These are phyloP conservation scores for Ambastaia sidthimunki DNA, from an alignment of 2,797 vertebrate species.

Conservation along the genomic window DNA sequence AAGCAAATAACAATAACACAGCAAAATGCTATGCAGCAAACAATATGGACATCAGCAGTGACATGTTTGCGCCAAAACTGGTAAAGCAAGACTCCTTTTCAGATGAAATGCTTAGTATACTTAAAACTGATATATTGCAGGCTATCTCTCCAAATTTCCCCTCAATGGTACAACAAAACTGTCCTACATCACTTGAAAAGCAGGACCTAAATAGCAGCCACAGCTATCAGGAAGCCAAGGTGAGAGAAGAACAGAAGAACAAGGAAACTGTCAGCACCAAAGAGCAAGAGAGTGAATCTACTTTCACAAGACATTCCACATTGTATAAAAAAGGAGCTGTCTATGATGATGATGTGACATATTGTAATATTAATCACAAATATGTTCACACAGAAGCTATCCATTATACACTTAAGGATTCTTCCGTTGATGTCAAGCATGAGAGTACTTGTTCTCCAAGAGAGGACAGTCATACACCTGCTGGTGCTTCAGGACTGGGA, in stretches of 20 bases:
- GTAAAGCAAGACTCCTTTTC: slow-evolving; percentile 65
- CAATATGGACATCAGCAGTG: slow-evolving; percentile 65
- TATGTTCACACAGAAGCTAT: slow-evolving; percentile 53
- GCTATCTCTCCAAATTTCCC: slow-evolving; percentile 75
- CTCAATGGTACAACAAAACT: slow-evolving; percentile 62
- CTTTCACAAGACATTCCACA: slow-evolving; percentile 59
- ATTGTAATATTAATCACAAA: slow-evolving; percentile 56
- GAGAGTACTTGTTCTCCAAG: slow-evolving; percentile 65
- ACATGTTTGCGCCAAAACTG: slow-evolving; percentile 52
- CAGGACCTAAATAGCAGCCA: slow-evolving; percentile 46
- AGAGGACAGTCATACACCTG: slow-evolving; percentile 59
- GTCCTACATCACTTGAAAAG: slow-evolving; percentile 57
- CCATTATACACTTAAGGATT: slow-evolving; percentile 65
- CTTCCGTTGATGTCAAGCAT: slow-evolving; percentile 72
- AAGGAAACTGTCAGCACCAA: slow-evolving; percentile 52
- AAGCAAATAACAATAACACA: slow-evolving; percentile 77
- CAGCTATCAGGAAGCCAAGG: slow-evolving; percentile 56
- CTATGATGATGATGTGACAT: slow-evolving; percentile 39
- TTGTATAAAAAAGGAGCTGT: slow-evolving; percentile 43
- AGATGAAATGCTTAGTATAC: slow-evolving; percentile 70
- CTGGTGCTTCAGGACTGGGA: slow-evolving; percentile 63
- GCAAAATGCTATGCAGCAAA: slow-evolving; percentile 67
- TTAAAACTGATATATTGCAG: slow-evolving; percentile 75
- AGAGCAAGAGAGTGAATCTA: slow-evolving; percentile 54
- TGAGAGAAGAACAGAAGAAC: slow-evolving; percentile 60